Conservation (phyloP, 1,140 invertebrate species). For the Caenorhabditis brenneri region DNA sequence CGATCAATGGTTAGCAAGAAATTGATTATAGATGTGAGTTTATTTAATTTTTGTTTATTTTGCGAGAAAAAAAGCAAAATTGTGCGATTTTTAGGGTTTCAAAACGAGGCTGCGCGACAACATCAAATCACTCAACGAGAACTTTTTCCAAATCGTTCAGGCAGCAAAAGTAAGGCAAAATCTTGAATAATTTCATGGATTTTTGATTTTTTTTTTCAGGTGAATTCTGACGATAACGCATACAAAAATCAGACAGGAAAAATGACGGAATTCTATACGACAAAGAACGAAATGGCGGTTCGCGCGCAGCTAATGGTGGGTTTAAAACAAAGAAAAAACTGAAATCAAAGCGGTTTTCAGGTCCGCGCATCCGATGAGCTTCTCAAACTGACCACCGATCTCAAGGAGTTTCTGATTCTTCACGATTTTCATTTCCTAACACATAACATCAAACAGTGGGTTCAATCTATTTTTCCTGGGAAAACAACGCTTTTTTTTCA, state of each 20-base stretch:
- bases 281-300: conserved; percentile 53
- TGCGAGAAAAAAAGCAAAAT: not conserved
- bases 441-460: conserved; percentile 55
- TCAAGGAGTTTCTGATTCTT: conserved; percentile 60
- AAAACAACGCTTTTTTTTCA: conserved; percentile 31
- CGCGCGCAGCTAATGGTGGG: conserved; percentile 55
- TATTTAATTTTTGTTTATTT: not conserved
- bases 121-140: conserved; percentile 57
- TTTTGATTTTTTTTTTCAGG: conserved; percentile 16
- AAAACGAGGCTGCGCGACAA: conserved; percentile 56
- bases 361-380: conserved; percentile 58
- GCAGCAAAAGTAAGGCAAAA: conserved; percentile 46
- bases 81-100: conserved; percentile 46
- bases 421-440: conserved; percentile 59
- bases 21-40: not conserved
- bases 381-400: conserved; percentile 54
- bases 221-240: conserved; percentile 49
- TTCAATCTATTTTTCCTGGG: not conserved
- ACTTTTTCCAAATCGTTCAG: conserved; percentile 55
- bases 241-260: conserved; percentile 50
- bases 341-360: not conserved
- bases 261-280: conserved; percentile 54
- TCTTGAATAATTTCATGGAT: not conserved
- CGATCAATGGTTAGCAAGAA: not conserved
- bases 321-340: not conserved